These are phyloP conservation scores for Drosophila kepulauana DNA, from an alignment of 1,140 invertebrate genomes.

Conservation along the genomic window DNA sequence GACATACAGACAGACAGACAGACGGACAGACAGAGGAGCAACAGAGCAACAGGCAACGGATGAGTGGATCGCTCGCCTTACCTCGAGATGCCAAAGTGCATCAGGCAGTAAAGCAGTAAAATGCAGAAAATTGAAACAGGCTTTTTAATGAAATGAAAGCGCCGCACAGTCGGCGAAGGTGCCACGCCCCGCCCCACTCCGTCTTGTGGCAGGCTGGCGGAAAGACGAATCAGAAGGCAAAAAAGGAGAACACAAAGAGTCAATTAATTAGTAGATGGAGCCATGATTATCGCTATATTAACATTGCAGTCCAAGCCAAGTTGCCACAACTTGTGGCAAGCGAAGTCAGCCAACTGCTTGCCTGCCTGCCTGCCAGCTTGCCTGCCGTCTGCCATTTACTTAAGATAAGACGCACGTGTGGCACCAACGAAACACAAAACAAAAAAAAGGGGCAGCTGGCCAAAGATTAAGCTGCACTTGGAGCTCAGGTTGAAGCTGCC, in stretches of 20 bases:
- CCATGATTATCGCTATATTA: conserved; percentile 82
- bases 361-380: background rate
- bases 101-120: conserved; percentile 83
- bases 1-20: background rate
- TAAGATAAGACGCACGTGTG: conserved; percentile 56
- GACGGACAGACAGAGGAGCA: background rate
- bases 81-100: conserved; percentile 82
- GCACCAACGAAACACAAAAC: conserved; percentile 4
- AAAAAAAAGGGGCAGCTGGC: conserved; percentile 20
- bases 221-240: conserved; percentile 31
- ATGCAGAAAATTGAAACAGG: conserved; percentile 84
- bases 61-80: conserved; percentile 45
- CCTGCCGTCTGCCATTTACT: conserved; percentile 47
- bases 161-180: conserved; percentile 51
- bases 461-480: conserved; percentile 15
- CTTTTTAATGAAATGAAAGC: conserved; percentile 81
- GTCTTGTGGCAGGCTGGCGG: conserved; percentile 7
- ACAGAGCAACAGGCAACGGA: conserved; percentile 1
- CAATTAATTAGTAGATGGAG: conserved; percentile 85
- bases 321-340: conserved; percentile 25
- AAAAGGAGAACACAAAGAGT: conserved; percentile 78
- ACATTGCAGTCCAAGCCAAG: conserved; percentile 52
- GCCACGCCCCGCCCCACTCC: background rate
- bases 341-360: background rate
- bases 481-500: conserved; percentile 13